These are phyloP conservation scores for Ophthalmolycus amberensis DNA, from an alignment of 2,113 vertebrate species.

Conservation along the genomic window DNA sequence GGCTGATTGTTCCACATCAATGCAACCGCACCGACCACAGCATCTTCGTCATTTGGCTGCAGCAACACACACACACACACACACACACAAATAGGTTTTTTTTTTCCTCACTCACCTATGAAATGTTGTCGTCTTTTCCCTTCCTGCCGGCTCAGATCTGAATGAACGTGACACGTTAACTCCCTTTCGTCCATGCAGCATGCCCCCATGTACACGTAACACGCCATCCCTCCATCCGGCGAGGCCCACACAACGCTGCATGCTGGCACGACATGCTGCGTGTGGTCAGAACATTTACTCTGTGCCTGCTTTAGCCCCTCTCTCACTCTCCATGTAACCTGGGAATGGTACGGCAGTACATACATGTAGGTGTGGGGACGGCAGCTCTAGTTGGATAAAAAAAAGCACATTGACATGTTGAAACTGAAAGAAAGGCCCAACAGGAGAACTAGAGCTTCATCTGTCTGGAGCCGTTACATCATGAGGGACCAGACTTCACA, in stretches of 20 bases:
- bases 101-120: slow-evolving; percentile 30
- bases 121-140: slow-evolving; percentile 27
- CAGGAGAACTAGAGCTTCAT: not conserved
- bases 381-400: not conserved
- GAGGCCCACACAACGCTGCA: slow-evolving; percentile 58
- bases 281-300: slow-evolving; percentile 44
- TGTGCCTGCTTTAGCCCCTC: slow-evolving; percentile 34
- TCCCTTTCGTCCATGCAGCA: slow-evolving; percentile 62
- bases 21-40: slow-evolving; percentile 39
- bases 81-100: slow-evolving; percentile 7
- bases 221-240: slow-evolving; percentile 44
- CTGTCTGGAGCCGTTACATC: not conserved
- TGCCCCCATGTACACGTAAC: slow-evolving; percentile 64
- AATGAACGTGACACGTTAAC: slow-evolving; percentile 19
- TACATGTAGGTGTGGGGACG: not conserved
- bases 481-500: not conserved
- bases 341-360: not conserved
- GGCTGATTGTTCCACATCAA: slow-evolving; percentile 66
- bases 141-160: slow-evolving; percentile 31
- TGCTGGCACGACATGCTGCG: slow-evolving; percentile 44
- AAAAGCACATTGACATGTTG: not conserved
- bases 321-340: slow-evolving; percentile 45
- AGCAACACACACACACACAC: slow-evolving; percentile 21
- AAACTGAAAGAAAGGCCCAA: not conserved
- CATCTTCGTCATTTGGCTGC: slow-evolving; percentile 48